Percentiles rank a stretch among this genome's conserved stretches.
These are phyloP conservation scores for Drosophila chauvacae DNA, from an alignment of 1,140 invertebrate genomes.

Conservation along the genomic window DNA sequence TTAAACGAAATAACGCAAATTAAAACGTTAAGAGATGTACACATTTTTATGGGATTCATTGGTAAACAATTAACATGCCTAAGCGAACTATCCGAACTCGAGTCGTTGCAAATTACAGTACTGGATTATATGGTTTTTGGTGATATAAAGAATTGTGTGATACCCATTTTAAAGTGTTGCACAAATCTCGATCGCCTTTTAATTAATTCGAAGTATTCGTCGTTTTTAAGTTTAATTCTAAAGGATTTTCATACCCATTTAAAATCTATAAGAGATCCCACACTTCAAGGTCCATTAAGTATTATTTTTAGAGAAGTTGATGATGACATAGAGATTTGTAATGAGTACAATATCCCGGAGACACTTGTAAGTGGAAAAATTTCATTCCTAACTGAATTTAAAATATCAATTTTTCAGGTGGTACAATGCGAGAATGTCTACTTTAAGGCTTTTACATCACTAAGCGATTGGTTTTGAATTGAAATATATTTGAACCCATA, in stretches of 20 bases:
- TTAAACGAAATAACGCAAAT: slow-evolving; percentile 2
- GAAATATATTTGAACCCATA: no score
- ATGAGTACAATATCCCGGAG: no score
- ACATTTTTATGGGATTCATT: neutral
- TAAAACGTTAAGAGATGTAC: neutral
- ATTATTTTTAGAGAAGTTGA: no score
- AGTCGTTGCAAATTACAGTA: neutral
- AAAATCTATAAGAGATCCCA: neutral
- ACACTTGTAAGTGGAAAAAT: no score
- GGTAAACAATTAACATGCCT: neutral
- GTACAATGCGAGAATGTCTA: neutral
- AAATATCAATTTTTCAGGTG: no score
- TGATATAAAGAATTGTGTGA: no score
- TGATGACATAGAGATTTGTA: no score
- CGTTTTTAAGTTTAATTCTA: no score
- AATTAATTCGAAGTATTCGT: neutral
- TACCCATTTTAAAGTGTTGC: neutral
- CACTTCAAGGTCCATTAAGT: neutral
- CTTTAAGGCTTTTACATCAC: neutral
- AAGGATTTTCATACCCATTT: no score
- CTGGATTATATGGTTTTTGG: neutral
- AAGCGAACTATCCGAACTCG: neutral
- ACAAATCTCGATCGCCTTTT: neutral
- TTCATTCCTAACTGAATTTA: no score
- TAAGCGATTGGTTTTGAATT: no score